Conservation (phyloP, 1,140 invertebrate genomes). For the Magallana angulata region DNA sequence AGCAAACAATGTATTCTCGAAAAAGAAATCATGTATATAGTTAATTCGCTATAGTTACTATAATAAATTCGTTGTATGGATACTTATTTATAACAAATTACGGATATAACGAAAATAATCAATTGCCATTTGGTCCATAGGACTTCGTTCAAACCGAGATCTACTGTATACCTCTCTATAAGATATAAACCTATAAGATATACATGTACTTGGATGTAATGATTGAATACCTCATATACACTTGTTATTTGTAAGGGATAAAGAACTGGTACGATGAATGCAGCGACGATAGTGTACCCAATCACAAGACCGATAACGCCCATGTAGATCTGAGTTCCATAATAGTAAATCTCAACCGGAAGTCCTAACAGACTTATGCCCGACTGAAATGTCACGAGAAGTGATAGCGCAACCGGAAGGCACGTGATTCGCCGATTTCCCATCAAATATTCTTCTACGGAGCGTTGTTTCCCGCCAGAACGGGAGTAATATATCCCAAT, state of each 20-base stretch:
- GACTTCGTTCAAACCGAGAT: no score
- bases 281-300: conserved; percentile 87
- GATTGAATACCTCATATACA: conserved; percentile 89
- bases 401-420: conserved; percentile 77
- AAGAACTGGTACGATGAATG: conserved; percentile 92
- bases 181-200: no score
- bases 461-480: conserved; percentile 91
- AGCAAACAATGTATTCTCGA: no score
- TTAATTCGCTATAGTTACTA: no score
- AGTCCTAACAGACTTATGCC: conserved; percentile 90
- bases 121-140: no score
- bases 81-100: no score
- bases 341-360: conserved; percentile 69
- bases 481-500: conserved; percentile 90
- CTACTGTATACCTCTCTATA: no score
- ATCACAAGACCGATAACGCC: conserved; percentile 81
- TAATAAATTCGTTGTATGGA: no score
- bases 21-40: no score
- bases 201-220: no score
- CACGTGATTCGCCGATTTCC: conserved; percentile 87
- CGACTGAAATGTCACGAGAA: conserved; percentile 90
- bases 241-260: conserved; percentile 90
- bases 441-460: conserved; percentile 88
- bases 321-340: conserved; percentile 62
- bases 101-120: no score